These are phyloP conservation scores for Actenoides hombroni DNA, from an alignment of 2,113 vertebrate species.

Conservation along the genomic window DNA sequence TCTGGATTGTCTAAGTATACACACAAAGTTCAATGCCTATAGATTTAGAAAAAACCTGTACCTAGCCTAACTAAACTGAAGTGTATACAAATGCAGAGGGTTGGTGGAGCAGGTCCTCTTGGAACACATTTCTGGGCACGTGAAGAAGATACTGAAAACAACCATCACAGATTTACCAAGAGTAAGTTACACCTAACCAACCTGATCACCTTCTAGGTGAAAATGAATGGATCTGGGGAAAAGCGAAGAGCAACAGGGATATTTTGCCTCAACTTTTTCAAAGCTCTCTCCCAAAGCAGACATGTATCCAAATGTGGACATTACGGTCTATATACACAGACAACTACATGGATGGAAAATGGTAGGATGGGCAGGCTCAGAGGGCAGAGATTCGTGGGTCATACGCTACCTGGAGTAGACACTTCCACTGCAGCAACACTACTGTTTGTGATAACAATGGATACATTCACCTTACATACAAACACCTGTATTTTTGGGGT, in stretches of 20 bases:
- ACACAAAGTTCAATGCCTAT: neutral
- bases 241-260: neutral
- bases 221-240: neutral
- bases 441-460: fast-evolving
- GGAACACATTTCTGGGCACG: neutral
- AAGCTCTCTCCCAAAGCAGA: neutral
- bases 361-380: neutral
- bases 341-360: neutral
- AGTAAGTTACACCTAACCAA: neutral
- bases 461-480: neutral
- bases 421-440: neutral
- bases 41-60: neutral
- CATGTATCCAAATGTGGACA: fast-evolving
- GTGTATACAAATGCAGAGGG: neutral
- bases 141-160: neutral
- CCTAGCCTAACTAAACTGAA: neutral
- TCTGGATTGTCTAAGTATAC: neutral
- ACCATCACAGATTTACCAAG: neutral
- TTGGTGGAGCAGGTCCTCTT: neutral
- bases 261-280: neutral
- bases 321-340: neutral
- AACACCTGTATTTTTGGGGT: neutral
- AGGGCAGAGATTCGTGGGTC: neutral
- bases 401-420: neutral
- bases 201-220: neutral